A percentile compares a stretch with the other conserved stretches of the same genome.
phyloP scores from a whole-genome alignment of 2,888 invertebrate genomes.

The Parnassius orleans region DNA sequence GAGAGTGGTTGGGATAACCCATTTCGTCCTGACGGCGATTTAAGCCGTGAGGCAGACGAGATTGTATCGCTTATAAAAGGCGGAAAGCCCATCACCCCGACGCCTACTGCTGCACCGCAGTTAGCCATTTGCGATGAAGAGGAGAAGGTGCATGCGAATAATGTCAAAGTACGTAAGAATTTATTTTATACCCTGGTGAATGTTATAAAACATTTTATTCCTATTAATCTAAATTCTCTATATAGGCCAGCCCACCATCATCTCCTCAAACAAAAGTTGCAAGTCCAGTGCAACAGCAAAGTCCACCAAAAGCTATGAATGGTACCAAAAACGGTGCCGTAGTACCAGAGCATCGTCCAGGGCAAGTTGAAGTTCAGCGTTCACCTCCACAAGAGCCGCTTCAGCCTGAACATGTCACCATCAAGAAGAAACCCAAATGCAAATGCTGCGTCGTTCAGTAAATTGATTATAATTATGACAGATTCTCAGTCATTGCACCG shows the following conservation, averaged over 20 bases:
- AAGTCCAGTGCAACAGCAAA: conserved; percentile 54
- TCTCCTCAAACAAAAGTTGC: conserved; percentile 64
- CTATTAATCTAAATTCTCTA: background rate
- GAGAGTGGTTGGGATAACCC: conserved; percentile 99
- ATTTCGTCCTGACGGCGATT: conserved; percentile 97
- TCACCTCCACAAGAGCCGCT: conserved; percentile 88
- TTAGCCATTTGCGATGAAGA: conserved; percentile 76
- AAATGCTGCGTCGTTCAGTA: conserved; percentile 97
- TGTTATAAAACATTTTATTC: background rate
- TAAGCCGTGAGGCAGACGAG: conserved; percentile 97
- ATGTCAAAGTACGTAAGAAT: conserved; percentile 58
- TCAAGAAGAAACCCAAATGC: conserved; percentile 97
- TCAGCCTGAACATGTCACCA: conserved; percentile 94
- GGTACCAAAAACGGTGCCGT: conserved; percentile 74
- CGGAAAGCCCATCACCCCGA: conserved; percentile 91
- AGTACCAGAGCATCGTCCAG: conserved; percentile 62
- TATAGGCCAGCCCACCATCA: conserved; percentile 59
- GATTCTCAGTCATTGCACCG: conserved; percentile 41
- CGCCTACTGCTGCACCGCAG: conserved; percentile 80
- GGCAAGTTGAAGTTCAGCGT: conserved; percentile 86
- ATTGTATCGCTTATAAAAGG: conserved; percentile 97
- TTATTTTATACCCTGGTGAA: background rate
- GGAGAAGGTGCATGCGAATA: conserved; percentile 65
- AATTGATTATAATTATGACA: conserved; percentile 37
- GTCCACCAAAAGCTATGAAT: conserved; percentile 66